Percentiles rank a stretch among this genome's conserved stretches.
phyloP scores from a whole-genome alignment of 2,797 vertebrate species.

The Betta splendens region DNA sequence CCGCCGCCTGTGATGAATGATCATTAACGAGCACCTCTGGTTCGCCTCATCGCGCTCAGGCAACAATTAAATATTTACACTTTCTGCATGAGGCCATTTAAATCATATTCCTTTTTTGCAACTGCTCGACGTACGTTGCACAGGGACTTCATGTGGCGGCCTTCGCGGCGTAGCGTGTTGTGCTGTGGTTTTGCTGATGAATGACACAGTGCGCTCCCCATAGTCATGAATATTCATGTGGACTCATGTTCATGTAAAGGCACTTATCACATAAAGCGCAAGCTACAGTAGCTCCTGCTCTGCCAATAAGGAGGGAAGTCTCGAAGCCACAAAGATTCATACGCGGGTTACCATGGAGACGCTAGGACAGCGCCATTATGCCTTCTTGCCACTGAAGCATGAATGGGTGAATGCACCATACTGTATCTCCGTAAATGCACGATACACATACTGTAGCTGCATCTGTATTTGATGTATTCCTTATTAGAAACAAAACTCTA shows the following conservation, averaged over 20 bases:
- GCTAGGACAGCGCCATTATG: conserved; percentile 44
- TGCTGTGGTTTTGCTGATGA: conserved; percentile 39
- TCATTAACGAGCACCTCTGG: conserved; percentile 16
- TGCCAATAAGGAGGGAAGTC: conserved; percentile 46
- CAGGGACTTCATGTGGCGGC: conserved; percentile 15
- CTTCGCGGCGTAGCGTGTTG: conserved; percentile 18
- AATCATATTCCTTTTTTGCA: conserved; percentile 31
- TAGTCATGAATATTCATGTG: conserved; percentile 61
- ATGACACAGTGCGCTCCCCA: conserved; percentile 23
- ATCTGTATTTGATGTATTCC: conserved; percentile 5
- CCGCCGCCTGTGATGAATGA: conserved; percentile 1
- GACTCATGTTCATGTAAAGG: conserved; percentile 44
- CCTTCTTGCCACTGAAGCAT: conserved; percentile 54
- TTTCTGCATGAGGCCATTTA: conserved; percentile 22
- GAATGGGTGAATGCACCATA: conserved; percentile 45
- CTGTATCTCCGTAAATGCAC: conserved; percentile 43
- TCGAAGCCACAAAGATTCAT: conserved; percentile 70
- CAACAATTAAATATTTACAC: conserved; percentile 26
- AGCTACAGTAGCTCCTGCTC: conserved; percentile 24
- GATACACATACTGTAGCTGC: conserved; percentile 26
- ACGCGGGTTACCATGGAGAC: conserved; percentile 80
- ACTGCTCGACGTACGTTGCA: conserved; percentile 25
- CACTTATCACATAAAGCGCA: conserved; percentile 33
- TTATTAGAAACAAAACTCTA: too few relatives aligned
- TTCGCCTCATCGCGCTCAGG: conserved; percentile 26